Base-by-base conservation (phyloP, 2,113 vertebrate species). In the Syngnathus scovelli region DNA sequence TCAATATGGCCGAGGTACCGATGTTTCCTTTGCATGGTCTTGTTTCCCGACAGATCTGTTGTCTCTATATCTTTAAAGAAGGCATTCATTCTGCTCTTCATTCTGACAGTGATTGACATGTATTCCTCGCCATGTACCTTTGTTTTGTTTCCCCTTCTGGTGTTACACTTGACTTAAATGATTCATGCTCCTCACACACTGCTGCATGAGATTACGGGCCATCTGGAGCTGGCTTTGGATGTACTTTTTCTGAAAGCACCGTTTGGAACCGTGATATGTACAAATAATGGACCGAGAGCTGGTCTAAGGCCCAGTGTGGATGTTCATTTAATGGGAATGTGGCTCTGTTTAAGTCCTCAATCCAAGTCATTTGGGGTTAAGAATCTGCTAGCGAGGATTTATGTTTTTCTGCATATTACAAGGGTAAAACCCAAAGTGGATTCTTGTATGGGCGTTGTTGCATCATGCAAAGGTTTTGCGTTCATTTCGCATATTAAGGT, bases 1-100 rank as follows among this genome's bases (percentile, higher is more conserved):
- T 92, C 77, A 90, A 92, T 73, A 92, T 92, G 92, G 89, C 91
- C 0, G 91, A 92, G 91, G 92, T 92, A 83, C 33, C 5, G 46
- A 6, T 7, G 2, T 6, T 36, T 59, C 5, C 39, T 69, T 39
- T 18, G 12, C 39, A 6, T 49, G 38, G 0, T 51, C 66, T 69
- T 3, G 33, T 73, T 69, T 66, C 58, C 62, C 56, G 12, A 71
- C 66, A 36, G 63, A 43, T 6, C 15, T 16, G 15, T 58, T 58
- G 11, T 12, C 12, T 56, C 15, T 36, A 6, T 3, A 44, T 23
- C 10, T 19, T 10, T n/a, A 8, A 62, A 61, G 3, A 9, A 10
- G 6, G 69, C 2, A 27, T 61, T 74, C 2, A 27, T 61, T 72
- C 66, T 21, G 1, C 37, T 71, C 18, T 59, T 3, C 15, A 58